Base-by-base conservation (phyloP, 1,140 invertebrate species). In the Vanessa tameamea region DNA sequence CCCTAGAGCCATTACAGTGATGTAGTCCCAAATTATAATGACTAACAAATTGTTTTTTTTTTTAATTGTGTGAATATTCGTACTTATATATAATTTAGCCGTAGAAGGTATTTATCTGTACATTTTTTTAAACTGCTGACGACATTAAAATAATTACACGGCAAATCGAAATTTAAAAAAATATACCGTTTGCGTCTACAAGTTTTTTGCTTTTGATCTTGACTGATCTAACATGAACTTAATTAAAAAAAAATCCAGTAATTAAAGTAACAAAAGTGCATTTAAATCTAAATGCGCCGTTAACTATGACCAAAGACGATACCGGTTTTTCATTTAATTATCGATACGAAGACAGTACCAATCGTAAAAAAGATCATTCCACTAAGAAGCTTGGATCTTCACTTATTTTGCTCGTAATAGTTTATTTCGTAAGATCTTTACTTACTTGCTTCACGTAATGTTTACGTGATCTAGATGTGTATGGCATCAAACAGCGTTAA, bases 271-370 rank as follows among this genome's bases (percentile, higher is more conserved):
- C 20, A 57, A 43, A 43, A 43, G 37, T 43, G 37, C 37, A 43
- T 43, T 43, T 43, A 43, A 31, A 43, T 43, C 37, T 26, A 15
- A 53, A 53, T n/a, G n/a, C 15, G 5, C 50, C 14, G n/a, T 53
- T 53, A 53, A 53, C 50, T 53, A n/a, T 16, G n/a, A 53, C 50
- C 50, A 16, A 53, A 8, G 15, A 53, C 15, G 15, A 53, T 55
- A 55, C n/a, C 55, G 66, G 50, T 57, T 67, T 67, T 48, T 37
- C 26, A 55, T 69, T 59, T 47, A 47, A 55, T 68, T 57, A 68
- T 59, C 59, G 53, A 57, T 20, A 57, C 67, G 48, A 69, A 69
- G 67, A 59, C 13, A 69, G 51, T 37, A 26, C 43, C 50, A 69
- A 43, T 53, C 50, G 64, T 59, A 69, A 69, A 69, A 43, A 37